Evolutionary conservation across 1,140 invertebrate genomes (phyloP).

Genomic region (Aphidius ervi): DNA sequence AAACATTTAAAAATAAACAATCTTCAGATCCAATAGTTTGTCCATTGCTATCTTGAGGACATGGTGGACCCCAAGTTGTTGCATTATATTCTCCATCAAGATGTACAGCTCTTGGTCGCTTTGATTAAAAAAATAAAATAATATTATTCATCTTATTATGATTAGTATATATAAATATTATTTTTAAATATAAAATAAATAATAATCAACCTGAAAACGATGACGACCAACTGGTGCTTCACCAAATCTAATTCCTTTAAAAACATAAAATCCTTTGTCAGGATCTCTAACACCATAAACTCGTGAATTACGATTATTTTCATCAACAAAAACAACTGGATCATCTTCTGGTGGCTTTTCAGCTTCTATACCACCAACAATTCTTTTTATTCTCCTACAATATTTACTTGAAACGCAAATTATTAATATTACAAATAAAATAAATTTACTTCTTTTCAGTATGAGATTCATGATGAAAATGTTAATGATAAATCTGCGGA

Average conservation of each 20-base stretch:
- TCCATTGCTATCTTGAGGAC: conserved; percentile 14
- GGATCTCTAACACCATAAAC: conserved; percentile 52
- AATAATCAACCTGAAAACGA: conserved; percentile 16
- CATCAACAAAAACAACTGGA: conserved; percentile 57
- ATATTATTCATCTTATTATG: too few species aligned
- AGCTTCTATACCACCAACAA: conserved; percentile 58
- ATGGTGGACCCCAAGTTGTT: conserved; percentile 14
- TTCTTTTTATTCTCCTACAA: conserved; percentile 48
- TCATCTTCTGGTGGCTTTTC: conserved; percentile 58
- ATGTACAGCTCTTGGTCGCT: conserved; percentile 15
- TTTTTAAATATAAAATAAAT: not conserved
- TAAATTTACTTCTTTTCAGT: not conserved
- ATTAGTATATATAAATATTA: not conserved
- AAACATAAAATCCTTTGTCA: conserved; percentile 49
- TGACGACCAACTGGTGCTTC: conserved; percentile 14
- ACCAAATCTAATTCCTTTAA: conserved; percentile 19
- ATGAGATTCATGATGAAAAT: conserved; percentile 1
- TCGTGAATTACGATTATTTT: conserved; percentile 53
- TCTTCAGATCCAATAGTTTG: conserved; percentile 25
- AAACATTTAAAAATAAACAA: conserved; percentile 33
- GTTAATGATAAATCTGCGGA: not conserved
- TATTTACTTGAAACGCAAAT: not conserved
- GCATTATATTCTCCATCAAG: conserved; percentile 19
- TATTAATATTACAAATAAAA: not conserved
- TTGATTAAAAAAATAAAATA: too few species aligned